These are phyloP conservation scores for Palythoa heliodiscus DNA, from an alignment of 92 coral and sea anemone species.

Conservation along the genomic window DNA sequence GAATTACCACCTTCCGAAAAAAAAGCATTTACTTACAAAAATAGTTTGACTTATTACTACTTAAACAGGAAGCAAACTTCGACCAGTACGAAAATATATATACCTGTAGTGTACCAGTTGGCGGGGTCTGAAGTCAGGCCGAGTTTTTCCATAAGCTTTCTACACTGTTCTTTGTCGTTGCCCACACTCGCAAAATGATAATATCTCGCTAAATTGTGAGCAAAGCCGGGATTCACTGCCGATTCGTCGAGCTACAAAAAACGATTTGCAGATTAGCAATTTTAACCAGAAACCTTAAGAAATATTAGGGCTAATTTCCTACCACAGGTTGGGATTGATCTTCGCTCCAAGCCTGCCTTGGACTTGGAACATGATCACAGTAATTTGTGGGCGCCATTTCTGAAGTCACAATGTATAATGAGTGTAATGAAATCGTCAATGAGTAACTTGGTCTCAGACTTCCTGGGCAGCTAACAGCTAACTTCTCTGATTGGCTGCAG, in stretches of 20 bases:
- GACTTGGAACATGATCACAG: slow-evolving; percentile 53
- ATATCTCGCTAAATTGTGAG: slow-evolving; percentile 80
- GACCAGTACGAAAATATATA: slow-evolving; percentile 2
- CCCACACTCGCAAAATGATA: slow-evolving; percentile 58
- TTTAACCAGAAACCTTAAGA: background rate
- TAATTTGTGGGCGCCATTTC: slow-evolving; percentile 84
- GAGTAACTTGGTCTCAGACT: slow-evolving; percentile 28
- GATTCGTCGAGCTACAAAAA: slow-evolving; percentile 65
- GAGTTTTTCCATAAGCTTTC: slow-evolving; percentile 76
- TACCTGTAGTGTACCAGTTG: slow-evolving; percentile 84
- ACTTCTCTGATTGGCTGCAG: slow-evolving; percentile 12
- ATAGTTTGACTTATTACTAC: no score
- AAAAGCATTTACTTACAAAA: background rate
- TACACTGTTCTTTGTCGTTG: slow-evolving; percentile 66
- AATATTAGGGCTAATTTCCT: slow-evolving; percentile 1
- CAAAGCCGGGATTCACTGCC: slow-evolving; percentile 75
- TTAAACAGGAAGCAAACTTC: background rate
- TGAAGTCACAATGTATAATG: slow-evolving; percentile 72
- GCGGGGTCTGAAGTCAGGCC: slow-evolving; percentile 74
- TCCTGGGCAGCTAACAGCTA: no score
- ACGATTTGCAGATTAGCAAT: background rate
- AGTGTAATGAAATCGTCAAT: background rate
- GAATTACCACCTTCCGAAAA: slow-evolving; percentile 8
- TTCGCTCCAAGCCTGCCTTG: slow-evolving; percentile 75
- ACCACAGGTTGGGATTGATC: slow-evolving; percentile 56